These are phyloP conservation scores for Trogon melanurus DNA, from an alignment of 2,113 vertebrate species.

Conservation along the genomic window DNA sequence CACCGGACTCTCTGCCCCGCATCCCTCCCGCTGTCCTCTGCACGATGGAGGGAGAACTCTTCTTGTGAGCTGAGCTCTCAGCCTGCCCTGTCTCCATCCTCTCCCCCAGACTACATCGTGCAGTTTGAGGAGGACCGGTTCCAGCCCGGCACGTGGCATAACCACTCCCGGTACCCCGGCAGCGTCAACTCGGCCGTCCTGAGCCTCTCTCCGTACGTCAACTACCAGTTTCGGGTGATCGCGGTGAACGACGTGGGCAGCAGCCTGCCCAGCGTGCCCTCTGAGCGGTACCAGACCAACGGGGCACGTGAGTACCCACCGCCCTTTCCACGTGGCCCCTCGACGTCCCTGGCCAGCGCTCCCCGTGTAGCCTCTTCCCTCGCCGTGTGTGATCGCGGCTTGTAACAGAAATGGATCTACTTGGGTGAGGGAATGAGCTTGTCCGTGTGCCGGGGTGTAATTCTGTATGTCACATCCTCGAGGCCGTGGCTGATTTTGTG, in stretches of 20 bases:
- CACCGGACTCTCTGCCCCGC: accelerated
- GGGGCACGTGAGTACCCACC: constrained; percentile 84
- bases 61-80: background rate
- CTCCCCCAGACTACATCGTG: constrained; percentile 85
- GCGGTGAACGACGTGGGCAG: constrained; percentile 91
- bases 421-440: background rate
- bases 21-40: background rate
- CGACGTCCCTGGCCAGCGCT: background rate
- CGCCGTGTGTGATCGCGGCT: accelerated
- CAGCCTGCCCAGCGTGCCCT: constrained; percentile 88
- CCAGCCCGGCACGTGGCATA: constrained; percentile 86
- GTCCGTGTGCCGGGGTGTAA: background rate
- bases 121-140: constrained; percentile 92
- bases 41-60: accelerated
- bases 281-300: constrained; percentile 89
- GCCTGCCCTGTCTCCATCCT: background rate
- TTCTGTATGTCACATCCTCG: accelerated
- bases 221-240: constrained; percentile 95
- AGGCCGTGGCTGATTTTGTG: accelerated
- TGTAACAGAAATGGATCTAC: background rate
- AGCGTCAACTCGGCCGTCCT: constrained; percentile 88
- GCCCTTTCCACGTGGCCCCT: too few relatives aligned
- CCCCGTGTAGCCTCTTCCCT: background rate
- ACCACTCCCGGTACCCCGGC: constrained; percentile 87
- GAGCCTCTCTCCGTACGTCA: constrained; percentile 88